Conservation (phyloP, 1,140 invertebrate genomes). For the Dendrolimus punctatus region DNA sequence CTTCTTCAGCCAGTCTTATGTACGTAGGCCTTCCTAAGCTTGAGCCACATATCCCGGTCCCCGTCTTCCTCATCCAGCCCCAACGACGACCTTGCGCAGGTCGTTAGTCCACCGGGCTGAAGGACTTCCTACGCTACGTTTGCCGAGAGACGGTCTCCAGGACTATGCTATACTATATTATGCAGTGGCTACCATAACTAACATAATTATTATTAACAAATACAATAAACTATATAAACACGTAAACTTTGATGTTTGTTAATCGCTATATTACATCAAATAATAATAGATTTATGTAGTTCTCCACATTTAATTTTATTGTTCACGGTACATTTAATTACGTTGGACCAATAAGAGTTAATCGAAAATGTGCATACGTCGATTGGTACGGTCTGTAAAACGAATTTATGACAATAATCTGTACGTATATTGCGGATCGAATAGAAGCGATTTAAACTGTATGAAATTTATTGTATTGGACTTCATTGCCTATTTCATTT, state of each 20-base stretch:
- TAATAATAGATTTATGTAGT: slow-evolving; percentile 19
- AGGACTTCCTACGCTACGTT: too few species aligned
- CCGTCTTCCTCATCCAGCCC: too few species aligned
- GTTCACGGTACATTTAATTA: slow-evolving; percentile 33
- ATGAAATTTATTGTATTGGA: slow-evolving; percentile 39
- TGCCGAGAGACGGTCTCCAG: too few species aligned
- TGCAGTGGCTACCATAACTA: too few species aligned
- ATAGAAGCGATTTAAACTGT: slow-evolving; percentile 34
- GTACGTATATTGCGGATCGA: slow-evolving; percentile 26
- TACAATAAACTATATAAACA: neutral
- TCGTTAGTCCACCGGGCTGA: too few species aligned
- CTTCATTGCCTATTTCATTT: slow-evolving; percentile 25
- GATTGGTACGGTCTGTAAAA: slow-evolving; percentile 15
- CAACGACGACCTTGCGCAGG: too few species aligned
- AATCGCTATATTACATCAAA: slow-evolving; percentile 8
- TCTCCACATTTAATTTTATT: slow-evolving; percentile 32
- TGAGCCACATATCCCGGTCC: too few species aligned
- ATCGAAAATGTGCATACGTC: slow-evolving; percentile 35
- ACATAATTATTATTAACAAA: too few species aligned
- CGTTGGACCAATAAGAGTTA: slow-evolving; percentile 25
- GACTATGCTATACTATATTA: too few species aligned
- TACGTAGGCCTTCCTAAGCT: too few species aligned
- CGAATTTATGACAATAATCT: slow-evolving; percentile 61
- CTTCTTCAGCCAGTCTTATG: too few species aligned
- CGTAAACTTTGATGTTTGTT: neutral